Evolutionary conservation across 2,797 vertebrate genomes (phyloP).

Genomic region (Lacerta agilis): DNA sequence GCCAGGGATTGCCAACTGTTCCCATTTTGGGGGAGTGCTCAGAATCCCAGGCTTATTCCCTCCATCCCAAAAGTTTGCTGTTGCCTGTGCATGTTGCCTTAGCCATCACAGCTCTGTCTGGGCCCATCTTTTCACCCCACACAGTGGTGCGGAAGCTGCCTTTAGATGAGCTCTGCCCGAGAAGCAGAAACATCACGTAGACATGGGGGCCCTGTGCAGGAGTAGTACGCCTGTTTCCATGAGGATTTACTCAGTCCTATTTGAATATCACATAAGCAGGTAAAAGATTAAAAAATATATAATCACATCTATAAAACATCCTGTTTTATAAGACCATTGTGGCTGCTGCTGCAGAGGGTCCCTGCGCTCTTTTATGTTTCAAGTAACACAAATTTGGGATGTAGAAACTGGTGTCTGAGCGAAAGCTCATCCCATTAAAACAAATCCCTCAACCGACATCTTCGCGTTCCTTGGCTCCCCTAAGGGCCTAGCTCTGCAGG

Average conservation of each 20-base stretch:
- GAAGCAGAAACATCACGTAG: neutral
- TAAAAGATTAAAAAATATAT: conserved; percentile 11
- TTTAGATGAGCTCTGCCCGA: rapidly evolving
- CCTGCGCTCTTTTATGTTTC: conserved; percentile 33
- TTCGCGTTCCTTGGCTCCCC: conserved; percentile 20
- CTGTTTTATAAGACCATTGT: conserved; percentile 2
- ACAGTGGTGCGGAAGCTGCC: neutral
- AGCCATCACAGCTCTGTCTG: rapidly evolving
- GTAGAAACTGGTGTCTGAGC: conserved; percentile 35
- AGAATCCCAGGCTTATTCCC: too few species aligned
- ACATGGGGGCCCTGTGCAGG: neutral
- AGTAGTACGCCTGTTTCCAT: neutral
- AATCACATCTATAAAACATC: conserved; percentile 13
- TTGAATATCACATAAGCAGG: conserved; percentile 24
- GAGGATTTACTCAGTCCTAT: conserved; percentile 6
- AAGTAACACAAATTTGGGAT: conserved; percentile 12
- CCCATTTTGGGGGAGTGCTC: neutral
- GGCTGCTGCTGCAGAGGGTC: conserved; percentile 21
- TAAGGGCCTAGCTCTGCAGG: conserved; percentile 33
- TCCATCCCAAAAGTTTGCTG: neutral
- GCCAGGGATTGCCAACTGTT: neutral
- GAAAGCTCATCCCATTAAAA: conserved; percentile 24
- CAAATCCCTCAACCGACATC: conserved; percentile 10
- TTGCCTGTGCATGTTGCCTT: neutral
- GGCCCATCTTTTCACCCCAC: neutral